phyloP scores from a whole-genome alignment of 2,888 invertebrate genomes.

The Chydorus sphaericus region DNA sequence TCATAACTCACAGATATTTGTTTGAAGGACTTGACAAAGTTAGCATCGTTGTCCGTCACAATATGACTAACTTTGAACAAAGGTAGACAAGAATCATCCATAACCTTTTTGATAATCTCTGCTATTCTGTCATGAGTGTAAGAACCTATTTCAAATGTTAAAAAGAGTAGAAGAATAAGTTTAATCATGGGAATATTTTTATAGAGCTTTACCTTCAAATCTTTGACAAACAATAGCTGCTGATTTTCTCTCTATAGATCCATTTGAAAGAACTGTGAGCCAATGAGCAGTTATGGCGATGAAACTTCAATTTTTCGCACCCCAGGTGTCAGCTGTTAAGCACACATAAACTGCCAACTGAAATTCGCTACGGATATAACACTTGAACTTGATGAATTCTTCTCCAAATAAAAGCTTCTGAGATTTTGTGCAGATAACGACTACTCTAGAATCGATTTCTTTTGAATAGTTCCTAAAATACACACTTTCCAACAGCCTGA shows the following conservation, averaged over 20 bases:
- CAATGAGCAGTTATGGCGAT: not conserved
- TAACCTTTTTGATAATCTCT: not conserved
- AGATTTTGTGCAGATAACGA: not conserved
- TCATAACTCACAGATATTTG: not conserved
- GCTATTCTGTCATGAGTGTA: not conserved
- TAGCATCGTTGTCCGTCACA: not conserved
- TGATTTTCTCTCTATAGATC: not conserved
- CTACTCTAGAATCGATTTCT: not conserved
- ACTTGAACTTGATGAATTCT: not conserved
- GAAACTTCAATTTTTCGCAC: not conserved
- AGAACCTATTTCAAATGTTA: not conserved
- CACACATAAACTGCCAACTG: not conserved
- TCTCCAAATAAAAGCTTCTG: not conserved
- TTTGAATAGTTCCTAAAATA: not conserved
- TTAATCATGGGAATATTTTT: not conserved
- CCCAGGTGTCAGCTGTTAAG: not conserved
- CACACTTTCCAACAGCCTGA: not conserved
- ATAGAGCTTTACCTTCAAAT: not conserved
- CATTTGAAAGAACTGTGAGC: not conserved
- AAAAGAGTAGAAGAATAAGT: not conserved
- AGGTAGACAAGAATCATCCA: not conserved
- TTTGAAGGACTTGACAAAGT: not conserved
- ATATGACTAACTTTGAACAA: not conserved
- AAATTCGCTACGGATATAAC: not conserved
- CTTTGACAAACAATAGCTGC: not conserved